These are phyloP conservation scores for Xylota segnis DNA, from an alignment of 2,888 invertebrate species.

Conservation along the genomic window DNA sequence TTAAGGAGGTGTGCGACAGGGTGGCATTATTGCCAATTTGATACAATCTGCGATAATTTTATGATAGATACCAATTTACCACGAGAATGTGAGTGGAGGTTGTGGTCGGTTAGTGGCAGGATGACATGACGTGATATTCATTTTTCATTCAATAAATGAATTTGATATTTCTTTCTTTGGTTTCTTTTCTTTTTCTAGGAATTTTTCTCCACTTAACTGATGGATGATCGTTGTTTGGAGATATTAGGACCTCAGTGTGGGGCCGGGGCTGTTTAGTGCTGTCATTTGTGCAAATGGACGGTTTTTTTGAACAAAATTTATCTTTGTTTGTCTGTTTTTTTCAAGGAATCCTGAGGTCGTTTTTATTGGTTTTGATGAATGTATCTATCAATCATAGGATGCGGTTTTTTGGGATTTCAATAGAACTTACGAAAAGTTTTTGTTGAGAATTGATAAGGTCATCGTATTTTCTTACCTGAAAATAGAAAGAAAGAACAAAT, in stretches of 20 bases:
- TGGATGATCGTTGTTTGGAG: constrained; percentile 56
- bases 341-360: background rate
- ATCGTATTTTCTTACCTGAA: constrained; percentile 57
- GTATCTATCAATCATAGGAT: constrained; percentile 49
- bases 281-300: constrained; percentile 49
- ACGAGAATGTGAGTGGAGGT: constrained; percentile 30
- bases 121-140: constrained; percentile 63
- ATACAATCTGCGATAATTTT: constrained; percentile 72
- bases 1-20: constrained; percentile 13
- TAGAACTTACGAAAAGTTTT: constrained; percentile 54
- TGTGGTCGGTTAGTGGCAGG: constrained; percentile 5
- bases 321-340: constrained; percentile 24
- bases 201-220: constrained; percentile 40
- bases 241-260: constrained; percentile 7
- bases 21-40: constrained; percentile 65
- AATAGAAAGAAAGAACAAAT: constrained; percentile 40
- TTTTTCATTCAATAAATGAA: constrained; percentile 60
- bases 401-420: constrained; percentile 36
- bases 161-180: too few species aligned
- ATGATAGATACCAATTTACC: constrained; percentile 60
- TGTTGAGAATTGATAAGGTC: constrained; percentile 28
- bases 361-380: constrained; percentile 30
- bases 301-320: constrained; percentile 23
- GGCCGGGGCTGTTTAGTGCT: constrained; percentile 47
- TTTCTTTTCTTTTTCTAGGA: constrained; percentile 15